These are phyloP conservation scores for Andrena bicolor DNA, from an alignment of 2,888 invertebrate species.

Conservation along the genomic window DNA sequence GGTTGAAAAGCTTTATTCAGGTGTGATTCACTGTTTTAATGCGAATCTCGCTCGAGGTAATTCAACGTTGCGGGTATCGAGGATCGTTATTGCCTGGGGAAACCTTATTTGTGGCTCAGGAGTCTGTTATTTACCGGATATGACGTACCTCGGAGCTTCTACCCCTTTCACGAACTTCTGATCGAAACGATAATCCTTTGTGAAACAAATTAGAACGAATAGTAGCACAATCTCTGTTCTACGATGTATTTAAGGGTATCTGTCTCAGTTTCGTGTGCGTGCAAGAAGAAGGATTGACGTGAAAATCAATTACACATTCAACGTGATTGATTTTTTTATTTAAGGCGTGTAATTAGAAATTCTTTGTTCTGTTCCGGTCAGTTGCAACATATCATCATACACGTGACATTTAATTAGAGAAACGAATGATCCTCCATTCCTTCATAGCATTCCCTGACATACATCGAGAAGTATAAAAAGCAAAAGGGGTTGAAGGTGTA, in stretches of 20 bases:
- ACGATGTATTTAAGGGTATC: not conserved
- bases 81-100: slow-evolving; percentile 19
- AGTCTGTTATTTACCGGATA: slow-evolving; percentile 17
- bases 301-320: too few relatives aligned
- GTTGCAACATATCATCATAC: too few relatives aligned
- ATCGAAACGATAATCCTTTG: not conserved
- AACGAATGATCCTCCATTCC: too few relatives aligned
- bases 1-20: slow-evolving; percentile 1
- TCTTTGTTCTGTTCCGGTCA: too few relatives aligned
- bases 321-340: too few relatives aligned
- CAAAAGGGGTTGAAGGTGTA: not conserved
- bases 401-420: too few relatives aligned
- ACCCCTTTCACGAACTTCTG: not conserved
- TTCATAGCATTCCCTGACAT: too few relatives aligned
- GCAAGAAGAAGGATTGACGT: not conserved
- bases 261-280: not conserved
- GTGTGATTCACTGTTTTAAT: slow-evolving; percentile 15
- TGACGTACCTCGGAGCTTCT: slow-evolving; percentile 11
- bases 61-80: slow-evolving; percentile 16
- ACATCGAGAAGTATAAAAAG: not conserved
- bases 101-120: slow-evolving; percentile 2
- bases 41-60: slow-evolving; percentile 15
- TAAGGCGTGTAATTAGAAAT: too few relatives aligned
- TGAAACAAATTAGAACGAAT: not conserved
- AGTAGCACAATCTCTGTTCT: not conserved